Base-by-base conservation (phyloP, 2,888 invertebrate genomes). In the Polydrusus pterygomalis region DNA sequence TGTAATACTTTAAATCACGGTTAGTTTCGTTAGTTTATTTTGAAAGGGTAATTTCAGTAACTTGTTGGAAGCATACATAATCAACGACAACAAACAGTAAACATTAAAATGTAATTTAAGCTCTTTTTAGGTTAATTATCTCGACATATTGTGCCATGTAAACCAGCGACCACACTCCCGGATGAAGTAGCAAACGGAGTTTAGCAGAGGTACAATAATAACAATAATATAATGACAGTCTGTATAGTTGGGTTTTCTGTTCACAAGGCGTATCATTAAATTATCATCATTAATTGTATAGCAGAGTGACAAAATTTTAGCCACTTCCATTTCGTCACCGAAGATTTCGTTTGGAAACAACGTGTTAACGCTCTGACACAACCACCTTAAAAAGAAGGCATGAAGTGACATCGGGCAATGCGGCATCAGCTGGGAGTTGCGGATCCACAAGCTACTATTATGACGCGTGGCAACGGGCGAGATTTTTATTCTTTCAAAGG, bases 71-170 rank as follows among this genome's bases (percentile, higher is more conserved):
- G 47, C 17, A 47, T 8, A 47, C 1, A 17, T 17, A 47, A 8
- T 47, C 15, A 7, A 7, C 43, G n/a, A 43, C 43, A 43, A 43
- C 1, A 2, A 47, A 47, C 17, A 17, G 47, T 17, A 0, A 47
- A 15, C 9, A 47, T 17, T 17, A 47, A 47, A 47, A 47, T 47
- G 17, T 8, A 17, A 47, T 47, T 47, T 17, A 47, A n/a, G 15
- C 47, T 47, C n/a, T 17, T 47, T 49, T 51, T 11, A 20, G 51
- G 54, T 25, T 25, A 54, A 54, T 11, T 25, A 54, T 30, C 25
- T n/a, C 54, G 25, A 54, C 54, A 54, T n/a, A n/a, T 7, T 25
- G 54, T 13, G 54, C n/a, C 13, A 25, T 25, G n/a, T 54, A 30
- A 11, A 13, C 25, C 25, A 54, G 25, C 25, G 25, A 54, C 25